A percentile compares a stretch with the other conserved stretches of the same genome.
These are phyloP conservation scores for Zapus hudsonius DNA, from an alignment of 2,113 vertebrate genomes.

Conservation along the genomic window DNA sequence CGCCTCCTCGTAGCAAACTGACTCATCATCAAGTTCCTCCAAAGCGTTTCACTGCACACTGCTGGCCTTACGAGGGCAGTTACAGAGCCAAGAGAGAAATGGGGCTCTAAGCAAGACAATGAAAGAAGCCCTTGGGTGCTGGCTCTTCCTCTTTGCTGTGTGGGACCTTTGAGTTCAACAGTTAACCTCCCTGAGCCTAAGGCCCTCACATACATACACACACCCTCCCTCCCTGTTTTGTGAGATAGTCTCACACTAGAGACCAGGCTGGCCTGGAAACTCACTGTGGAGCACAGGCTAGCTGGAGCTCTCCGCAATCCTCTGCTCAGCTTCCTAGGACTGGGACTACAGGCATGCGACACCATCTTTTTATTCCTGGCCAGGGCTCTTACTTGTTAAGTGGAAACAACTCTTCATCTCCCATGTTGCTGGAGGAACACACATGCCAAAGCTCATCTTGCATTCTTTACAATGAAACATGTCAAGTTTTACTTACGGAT, in stretches of 20 bases:
- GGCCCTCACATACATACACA: too few relatives aligned
- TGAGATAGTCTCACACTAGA: too few relatives aligned
- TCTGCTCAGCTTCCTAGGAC: too few relatives aligned
- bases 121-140: background rate
- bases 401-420: background rate
- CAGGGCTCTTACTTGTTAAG: background rate
- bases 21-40: background rate
- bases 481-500: too few relatives aligned
- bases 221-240: too few relatives aligned
- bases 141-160: too few relatives aligned
- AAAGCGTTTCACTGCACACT: background rate
- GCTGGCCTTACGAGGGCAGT: background rate
- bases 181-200: too few relatives aligned
- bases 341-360: background rate
- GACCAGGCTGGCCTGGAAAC: background rate
- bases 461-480: too few relatives aligned
- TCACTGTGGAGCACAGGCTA: too few relatives aligned
- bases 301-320: too few relatives aligned
- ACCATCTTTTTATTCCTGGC: background rate
- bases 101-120: slow-evolving; percentile 13
- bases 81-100: background rate
- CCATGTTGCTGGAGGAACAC: background rate
- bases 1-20: background rate
- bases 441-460: background rate
- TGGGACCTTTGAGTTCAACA: too few relatives aligned